Evolutionary conservation across 2,888 invertebrate species (phyloP), one percentile per base, ranked within the genome.

Genomic region (Dorcus hopei): DNA sequence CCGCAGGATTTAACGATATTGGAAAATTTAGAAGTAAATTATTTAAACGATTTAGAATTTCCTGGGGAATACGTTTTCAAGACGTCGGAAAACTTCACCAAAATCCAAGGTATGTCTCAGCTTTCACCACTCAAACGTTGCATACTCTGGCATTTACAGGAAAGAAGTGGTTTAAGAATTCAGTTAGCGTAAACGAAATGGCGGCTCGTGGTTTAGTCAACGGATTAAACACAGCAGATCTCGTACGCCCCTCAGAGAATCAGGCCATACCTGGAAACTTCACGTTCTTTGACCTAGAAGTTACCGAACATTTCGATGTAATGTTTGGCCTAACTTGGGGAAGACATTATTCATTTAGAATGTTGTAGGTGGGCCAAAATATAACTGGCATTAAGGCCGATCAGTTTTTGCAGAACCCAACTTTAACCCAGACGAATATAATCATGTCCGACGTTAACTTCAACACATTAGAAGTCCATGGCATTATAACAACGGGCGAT

Each of bases 231-330:
- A 77, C 81, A 1, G 62, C 73, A 1, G 76, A 81, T 51, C 77
- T 82, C 5, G 76, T 87, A 1, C 80, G 80, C 0, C 61, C 83
- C 1, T 72, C 76, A 9, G 76, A 76, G 38, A 64, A 76, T 6
- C 83, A 84, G 66, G 77, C 75, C 62, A 61, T 82, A 7, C 65
- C 75, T 0, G 78, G 81, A 1, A 72, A 73, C 60, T 80, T 82
- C 3, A 80, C 78, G 0, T 86, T 87, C 61, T 75, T 79, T 9
- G 74, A 83, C 64, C 72, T 86, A 43, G 80, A 80, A 68, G 76
- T 86, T 0, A 76, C 79, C 0, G 80, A 80, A 66, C 71, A 67
- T 48, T 69, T 85, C 3, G 73, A 80, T 70, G 85, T 84, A 70
- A 60, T 7, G 0, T 42, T 42, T 14, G 3, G 5, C 16, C 6